These are phyloP conservation scores for Muntiacus muntjak DNA, from an alignment of 2,113 vertebrate genomes.

Conservation along the genomic window DNA sequence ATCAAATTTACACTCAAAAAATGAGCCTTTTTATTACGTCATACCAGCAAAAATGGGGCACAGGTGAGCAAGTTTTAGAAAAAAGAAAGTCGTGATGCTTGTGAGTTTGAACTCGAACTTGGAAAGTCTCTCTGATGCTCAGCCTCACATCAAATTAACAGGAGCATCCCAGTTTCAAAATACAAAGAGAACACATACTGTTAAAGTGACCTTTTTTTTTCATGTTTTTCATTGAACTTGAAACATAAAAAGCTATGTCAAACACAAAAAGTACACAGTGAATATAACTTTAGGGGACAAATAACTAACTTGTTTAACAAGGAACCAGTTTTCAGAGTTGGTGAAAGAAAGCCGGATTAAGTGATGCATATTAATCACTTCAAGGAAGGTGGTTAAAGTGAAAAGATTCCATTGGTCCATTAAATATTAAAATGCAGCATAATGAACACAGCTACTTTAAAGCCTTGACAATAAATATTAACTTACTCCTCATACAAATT, in stretches of 20 bases:
- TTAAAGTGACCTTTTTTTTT: not conserved
- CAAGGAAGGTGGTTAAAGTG: not conserved
- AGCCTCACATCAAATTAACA: not conserved
- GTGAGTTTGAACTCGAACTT: not conserved
- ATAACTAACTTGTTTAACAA: slow-evolving; percentile 16
- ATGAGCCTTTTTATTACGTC: not conserved
- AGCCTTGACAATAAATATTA: slow-evolving; percentile 1
- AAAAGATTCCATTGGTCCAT: not conserved
- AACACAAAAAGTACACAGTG: not conserved
- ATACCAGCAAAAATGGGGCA: not conserved
- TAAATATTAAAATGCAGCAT: not conserved
- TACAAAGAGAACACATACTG: not conserved
- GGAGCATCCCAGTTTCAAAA: not conserved
- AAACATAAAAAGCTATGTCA: not conserved
- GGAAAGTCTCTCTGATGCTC: not conserved
- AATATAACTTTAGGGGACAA: slow-evolving; percentile 16
- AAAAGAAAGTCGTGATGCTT: not conserved
- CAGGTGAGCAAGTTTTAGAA: not conserved
- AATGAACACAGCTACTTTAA: not conserved
- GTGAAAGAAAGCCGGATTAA: not conserved
- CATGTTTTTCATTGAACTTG: not conserved
- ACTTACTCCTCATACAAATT: not conserved
- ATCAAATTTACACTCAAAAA: not conserved
- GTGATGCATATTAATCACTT: slow-evolving; percentile 10
- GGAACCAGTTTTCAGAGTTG: not conserved